Conservation (phyloP, 2,113 vertebrate species). For the Corapipo altera region DNA sequence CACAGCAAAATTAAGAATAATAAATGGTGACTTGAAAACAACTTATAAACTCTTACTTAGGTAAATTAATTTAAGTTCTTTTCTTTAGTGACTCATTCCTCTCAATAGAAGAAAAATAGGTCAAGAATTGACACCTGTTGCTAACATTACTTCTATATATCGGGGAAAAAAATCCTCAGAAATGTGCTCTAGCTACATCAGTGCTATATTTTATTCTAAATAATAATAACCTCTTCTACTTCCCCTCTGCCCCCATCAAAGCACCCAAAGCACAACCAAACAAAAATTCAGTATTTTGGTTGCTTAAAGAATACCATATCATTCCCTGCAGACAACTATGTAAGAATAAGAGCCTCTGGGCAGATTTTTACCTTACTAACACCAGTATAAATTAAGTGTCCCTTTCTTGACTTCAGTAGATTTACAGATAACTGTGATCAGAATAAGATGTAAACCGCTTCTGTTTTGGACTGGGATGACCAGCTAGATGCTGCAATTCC, state of each 20-base stretch:
- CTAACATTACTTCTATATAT: neutral
- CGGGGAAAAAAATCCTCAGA: neutral
- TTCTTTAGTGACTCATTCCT: neutral
- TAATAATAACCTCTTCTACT: neutral
- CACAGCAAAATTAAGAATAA: neutral
- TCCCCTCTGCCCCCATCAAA: fast-evolving
- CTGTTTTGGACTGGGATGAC: neutral
- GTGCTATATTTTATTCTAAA: neutral
- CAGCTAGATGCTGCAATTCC: neutral
- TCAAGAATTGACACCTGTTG: neutral
- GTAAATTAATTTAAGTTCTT: neutral
- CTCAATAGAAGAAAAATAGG: neutral
- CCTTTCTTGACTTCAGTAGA: neutral
- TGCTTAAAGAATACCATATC: neutral
- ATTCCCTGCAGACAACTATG: neutral
- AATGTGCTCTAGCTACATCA: neutral
- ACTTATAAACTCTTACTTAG: neutral
- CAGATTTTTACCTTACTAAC: neutral
- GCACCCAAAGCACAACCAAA: neutral
- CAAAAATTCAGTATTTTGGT: neutral
- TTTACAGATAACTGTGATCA: neutral
- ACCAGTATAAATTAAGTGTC: neutral
- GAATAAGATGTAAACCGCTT: neutral
- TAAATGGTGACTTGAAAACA: neutral
- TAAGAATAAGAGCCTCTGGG: neutral